Percentiles rank a stretch among this genome's conserved stretches.
Evolutionary conservation across 2,113 vertebrate genomes (phyloP).

Genomic region (Elephantulus edwardii): DNA sequence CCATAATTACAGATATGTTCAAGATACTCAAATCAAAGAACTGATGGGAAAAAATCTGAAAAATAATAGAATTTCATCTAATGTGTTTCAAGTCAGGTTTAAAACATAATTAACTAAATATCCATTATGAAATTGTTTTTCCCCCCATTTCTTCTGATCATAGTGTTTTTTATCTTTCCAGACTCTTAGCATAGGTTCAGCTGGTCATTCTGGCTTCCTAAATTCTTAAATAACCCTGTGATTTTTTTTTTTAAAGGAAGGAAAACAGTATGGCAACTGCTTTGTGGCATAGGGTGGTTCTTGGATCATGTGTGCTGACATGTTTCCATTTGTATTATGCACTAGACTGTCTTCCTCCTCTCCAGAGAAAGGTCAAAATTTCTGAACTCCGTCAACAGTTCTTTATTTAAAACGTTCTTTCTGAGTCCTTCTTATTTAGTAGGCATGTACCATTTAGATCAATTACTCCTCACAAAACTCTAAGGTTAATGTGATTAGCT

Average conservation of each 20-base stretch:
- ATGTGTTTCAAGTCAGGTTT: not conserved
- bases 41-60: not conserved
- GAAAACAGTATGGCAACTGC: not conserved
- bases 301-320: not conserved
- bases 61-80: not conserved
- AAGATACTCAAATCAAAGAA: slow-evolving; percentile 23
- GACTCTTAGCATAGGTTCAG: not conserved
- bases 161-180: not conserved
- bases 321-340: not conserved
- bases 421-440: not conserved
- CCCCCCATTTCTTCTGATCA: slow-evolving; percentile 8
- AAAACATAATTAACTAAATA: slow-evolving; percentile 4
- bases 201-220: not conserved
- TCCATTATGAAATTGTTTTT: slow-evolving; percentile 31
- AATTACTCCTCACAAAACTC: not conserved
- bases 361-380: not conserved
- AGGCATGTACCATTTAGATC: not conserved
- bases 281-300: not conserved
- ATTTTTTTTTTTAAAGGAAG: not conserved
- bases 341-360: not conserved
- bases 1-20: slow-evolving; percentile 15
- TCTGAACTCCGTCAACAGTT: not conserved
- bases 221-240: not conserved
- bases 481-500: not conserved
- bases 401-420: not conserved